Conservation (phyloP, 2,797 vertebrate genomes). For the Cynodonichthys magdalenae region DNA sequence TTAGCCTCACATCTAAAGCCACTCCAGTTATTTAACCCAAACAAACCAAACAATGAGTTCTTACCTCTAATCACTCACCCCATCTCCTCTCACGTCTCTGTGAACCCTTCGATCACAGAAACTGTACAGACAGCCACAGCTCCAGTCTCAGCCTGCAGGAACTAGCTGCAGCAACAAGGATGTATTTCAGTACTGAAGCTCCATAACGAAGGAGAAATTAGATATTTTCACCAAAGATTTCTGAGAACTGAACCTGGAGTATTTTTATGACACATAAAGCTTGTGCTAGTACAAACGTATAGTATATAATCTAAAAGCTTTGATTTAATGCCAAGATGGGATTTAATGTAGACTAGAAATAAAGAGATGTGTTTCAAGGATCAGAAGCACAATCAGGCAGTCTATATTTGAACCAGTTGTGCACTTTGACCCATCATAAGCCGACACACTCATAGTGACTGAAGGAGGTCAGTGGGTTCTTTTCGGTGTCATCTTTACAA, state of each 20-base stretch:
- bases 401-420: constrained; percentile 50
- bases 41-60: constrained; percentile 4
- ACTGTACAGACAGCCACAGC: constrained; percentile 10
- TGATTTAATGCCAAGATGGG: background rate
- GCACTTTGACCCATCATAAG: constrained; percentile 15
- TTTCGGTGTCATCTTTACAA: background rate
- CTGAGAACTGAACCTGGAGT: constrained; percentile 6
- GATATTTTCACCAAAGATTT: constrained; percentile 40
- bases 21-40: constrained; percentile 5
- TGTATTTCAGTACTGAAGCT: background rate
- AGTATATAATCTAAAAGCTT: background rate
- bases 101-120: constrained; percentile 30
- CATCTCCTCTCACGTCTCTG: constrained; percentile 18
- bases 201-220: constrained; percentile 46
- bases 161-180: constrained; percentile 57
- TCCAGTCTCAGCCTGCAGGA: constrained; percentile 59
- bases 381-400: constrained; percentile 27
- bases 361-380: constrained; percentile 22
- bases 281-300: background rate
- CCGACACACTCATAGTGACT: background rate
- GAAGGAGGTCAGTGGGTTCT: background rate
- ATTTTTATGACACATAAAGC: background rate
- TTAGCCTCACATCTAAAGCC: background rate
- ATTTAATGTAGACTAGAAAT: background rate
- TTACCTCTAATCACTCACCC: background rate